Conservation (phyloP, 2,113 vertebrate genomes). For the Bostrychus sinensis region DNA sequence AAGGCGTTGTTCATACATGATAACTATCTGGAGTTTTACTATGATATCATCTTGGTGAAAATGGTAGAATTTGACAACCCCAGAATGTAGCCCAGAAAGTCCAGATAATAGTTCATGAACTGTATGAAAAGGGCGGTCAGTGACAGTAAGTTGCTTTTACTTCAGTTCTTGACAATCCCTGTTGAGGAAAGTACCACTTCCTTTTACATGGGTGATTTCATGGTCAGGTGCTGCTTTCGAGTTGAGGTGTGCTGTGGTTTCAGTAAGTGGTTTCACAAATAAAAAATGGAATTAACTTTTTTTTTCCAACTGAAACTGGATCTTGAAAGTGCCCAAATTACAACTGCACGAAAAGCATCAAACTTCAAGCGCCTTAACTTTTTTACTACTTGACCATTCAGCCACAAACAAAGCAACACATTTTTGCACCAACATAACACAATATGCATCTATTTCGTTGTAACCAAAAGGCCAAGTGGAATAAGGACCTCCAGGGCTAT, state of each 20-base stretch:
- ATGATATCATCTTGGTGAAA: slow-evolving; percentile 5
- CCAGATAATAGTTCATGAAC: slow-evolving; percentile 5
- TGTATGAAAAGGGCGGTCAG: too few relatives aligned
- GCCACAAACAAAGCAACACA: neutral
- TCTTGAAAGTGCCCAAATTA: neutral
- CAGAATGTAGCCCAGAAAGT: neutral
- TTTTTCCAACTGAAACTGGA: neutral
- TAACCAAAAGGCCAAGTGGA: neutral
- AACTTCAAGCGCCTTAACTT: too few relatives aligned
- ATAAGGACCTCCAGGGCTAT: neutral
- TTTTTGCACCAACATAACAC: neutral
- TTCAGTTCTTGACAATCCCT: too few relatives aligned
- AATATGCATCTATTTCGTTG: neutral
- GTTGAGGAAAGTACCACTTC: neutral
- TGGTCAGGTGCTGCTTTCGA: slow-evolving; percentile 1
- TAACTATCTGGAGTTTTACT: neutral
- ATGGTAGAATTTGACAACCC: neutral
- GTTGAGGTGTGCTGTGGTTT: neutral
- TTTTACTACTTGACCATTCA: too few relatives aligned
- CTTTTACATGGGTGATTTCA: neutral
- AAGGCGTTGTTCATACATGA: slow-evolving; percentile 6
- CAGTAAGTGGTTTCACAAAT: neutral
- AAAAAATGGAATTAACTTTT: neutral
- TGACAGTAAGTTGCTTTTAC: too few relatives aligned
- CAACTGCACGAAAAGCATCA: neutral